Base-by-base conservation (phyloP, 2,113 vertebrate species). In the Solea senegalensis region DNA sequence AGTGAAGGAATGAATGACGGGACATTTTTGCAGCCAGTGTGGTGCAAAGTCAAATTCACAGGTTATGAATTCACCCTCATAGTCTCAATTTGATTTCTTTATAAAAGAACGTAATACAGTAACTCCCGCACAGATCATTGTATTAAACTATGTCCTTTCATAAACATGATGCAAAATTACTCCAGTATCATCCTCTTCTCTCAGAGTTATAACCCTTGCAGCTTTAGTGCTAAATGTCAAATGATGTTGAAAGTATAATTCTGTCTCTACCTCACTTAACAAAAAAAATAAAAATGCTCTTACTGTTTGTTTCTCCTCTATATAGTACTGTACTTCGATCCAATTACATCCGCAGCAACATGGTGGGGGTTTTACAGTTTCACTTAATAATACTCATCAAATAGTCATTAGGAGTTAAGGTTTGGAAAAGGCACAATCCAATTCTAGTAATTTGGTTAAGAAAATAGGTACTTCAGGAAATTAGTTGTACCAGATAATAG, bases 1-100 rank as follows among this genome's bases (percentile, higher is more conserved):
- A 72, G 57, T 50, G 45, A 67, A 41, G 15, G 11, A 6, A 41
- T 11, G 46, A 3, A 9, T 73, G 65, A 63, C 26, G n/a, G 26
- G 10, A 68, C 69, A 65, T 69, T 15, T 15, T 16, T 72, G 60
- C 2, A 65, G 62, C 55, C 63, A 5, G 76, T 46, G 27, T 12
- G 7, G 63, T 57, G 43, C 69, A 64, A 52, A 51, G n/a, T 9
- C 9, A 62, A 46, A 39, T 60, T 21, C 65, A 56, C 83, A 60
- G 59, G 54, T 12, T 26, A 39, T 21, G n/a, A 72, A 76, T 67
- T n/a, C n/a, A n/a, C n/a, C n/a, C n/a, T n/a, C n/a, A n/a, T n/a
- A n/a, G n/a, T n/a, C n/a, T 75, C 51, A 34, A 44, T 40, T 16
- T 15, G 46, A 27, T 45, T 61, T 5, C 2, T 2, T 11, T 59